phyloP scores from a whole-genome alignment of 30 jellyfish, hydroid and myxozoan species.

The Aurelia coerulea region DNA sequence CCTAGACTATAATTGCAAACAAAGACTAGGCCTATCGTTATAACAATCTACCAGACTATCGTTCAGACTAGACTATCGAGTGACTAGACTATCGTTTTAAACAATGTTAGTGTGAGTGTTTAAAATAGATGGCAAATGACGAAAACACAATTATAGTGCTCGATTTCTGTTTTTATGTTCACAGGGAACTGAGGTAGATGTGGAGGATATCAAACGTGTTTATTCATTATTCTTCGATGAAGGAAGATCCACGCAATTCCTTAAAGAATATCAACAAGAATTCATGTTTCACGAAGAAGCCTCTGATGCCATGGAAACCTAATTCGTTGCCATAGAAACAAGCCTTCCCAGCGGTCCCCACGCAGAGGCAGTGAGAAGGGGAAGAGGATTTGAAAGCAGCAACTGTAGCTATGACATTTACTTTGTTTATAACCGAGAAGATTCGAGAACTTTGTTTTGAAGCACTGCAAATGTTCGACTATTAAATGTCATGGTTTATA shows the following conservation, averaged over 20 bases:
- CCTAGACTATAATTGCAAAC: no score
- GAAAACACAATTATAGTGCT: no score
- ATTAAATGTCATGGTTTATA: no score
- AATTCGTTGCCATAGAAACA: background rate
- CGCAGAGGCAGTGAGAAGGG: no score
- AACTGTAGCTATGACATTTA: conserved; percentile 17
- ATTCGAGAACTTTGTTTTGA: background rate
- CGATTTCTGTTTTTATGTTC: background rate
- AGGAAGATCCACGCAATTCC: conserved; percentile 93
- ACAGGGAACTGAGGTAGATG: conserved; percentile 97
- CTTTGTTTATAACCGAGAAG: background rate
- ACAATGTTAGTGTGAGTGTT: no score
- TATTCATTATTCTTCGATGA: conserved; percentile 93
- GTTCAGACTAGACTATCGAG: no score
- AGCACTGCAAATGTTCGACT: background rate
- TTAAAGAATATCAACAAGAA: conserved; percentile 90
- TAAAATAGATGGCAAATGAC: no score
- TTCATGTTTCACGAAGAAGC: conserved; percentile 89
- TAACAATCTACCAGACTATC: no score
- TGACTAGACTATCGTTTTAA: no score
- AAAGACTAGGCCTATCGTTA: no score
- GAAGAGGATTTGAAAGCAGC: no score
- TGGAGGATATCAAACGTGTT: conserved; percentile 94
- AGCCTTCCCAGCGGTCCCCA: no score
- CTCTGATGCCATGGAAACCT: conserved; percentile 77